Conservation (phyloP, 2,797 vertebrate genomes). For the Pseudochaenichthys georgianus region DNA sequence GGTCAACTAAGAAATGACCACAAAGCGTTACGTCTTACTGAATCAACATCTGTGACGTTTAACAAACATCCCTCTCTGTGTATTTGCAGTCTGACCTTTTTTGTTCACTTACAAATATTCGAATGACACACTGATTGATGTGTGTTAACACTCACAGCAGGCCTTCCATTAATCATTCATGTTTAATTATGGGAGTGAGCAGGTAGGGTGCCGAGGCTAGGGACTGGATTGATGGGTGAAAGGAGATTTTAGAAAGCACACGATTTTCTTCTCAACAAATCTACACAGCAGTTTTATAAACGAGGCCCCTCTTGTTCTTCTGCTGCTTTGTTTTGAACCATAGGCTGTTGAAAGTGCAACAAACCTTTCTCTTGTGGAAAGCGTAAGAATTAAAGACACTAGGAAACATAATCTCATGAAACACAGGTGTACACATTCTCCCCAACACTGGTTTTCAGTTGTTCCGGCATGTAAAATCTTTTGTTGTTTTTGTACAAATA, state of each 20-base stretch:
- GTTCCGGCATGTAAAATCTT: constrained; percentile 71
- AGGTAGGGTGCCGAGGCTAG: neutral
- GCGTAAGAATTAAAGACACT: constrained; percentile 66
- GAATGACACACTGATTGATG: constrained; percentile 10
- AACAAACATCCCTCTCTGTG: neutral
- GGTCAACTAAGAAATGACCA: neutral
- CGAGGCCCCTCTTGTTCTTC: constrained; percentile 61
- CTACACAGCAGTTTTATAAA: constrained; percentile 40
- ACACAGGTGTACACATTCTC: constrained; percentile 66
- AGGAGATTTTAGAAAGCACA: neutral
- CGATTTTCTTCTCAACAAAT: neutral
- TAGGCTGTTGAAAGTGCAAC: constrained; percentile 61
- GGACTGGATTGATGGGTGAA: neutral
- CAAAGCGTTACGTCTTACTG: neutral
- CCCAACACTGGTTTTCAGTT: constrained; percentile 63
- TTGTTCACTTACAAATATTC: constrained; percentile 1
- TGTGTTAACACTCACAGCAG: constrained; percentile 12
- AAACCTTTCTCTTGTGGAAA: constrained; percentile 50
- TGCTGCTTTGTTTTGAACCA: constrained; percentile 75
- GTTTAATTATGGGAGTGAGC: constrained; percentile 19
- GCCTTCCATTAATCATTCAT: constrained; percentile 20
- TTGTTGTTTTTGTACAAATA: constrained; percentile 80
- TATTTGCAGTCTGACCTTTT: neutral
- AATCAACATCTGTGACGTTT: neutral
- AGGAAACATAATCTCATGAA: constrained; percentile 64